These are phyloP conservation scores for Sceliomorpha sp. DNA, from an alignment of 2,888 invertebrate genomes.

Conservation along the genomic window DNA sequence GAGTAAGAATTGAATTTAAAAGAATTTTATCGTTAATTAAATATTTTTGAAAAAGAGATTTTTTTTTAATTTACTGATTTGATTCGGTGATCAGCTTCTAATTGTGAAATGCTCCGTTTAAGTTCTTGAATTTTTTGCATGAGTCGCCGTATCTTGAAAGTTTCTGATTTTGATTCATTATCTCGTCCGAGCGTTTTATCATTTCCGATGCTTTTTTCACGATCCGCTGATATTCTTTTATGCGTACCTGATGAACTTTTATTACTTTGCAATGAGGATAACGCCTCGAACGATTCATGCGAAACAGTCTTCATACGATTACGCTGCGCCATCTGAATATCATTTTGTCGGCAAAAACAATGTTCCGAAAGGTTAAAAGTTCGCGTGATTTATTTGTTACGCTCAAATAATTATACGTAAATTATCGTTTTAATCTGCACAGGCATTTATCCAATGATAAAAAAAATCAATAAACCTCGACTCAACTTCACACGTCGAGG, in stretches of 20 bases:
- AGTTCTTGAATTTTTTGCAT: constrained; percentile 59
- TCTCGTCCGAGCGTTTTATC: constrained; percentile 45
- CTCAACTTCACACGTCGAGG: too few relatives aligned
- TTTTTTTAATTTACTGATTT: constrained; percentile 39
- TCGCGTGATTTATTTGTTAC: too few relatives aligned
- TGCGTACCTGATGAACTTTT: constrained; percentile 16
- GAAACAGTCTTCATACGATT: constrained; percentile 1
- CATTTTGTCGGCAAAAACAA: constrained; percentile 3
- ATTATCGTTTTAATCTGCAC: neutral
- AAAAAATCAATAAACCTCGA: too few relatives aligned
- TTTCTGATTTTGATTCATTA: constrained; percentile 35
- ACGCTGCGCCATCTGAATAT: constrained; percentile 10
- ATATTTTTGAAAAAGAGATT: neutral
- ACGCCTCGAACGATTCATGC: neutral
- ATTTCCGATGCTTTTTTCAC: constrained; percentile 9
- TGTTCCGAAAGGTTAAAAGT: too few relatives aligned
- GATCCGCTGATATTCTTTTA: constrained; percentile 3
- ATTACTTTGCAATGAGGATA: constrained; percentile 3
- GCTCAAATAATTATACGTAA: too few relatives aligned
- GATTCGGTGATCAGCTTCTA: constrained; percentile 38
- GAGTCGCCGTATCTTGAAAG: constrained; percentile 36
- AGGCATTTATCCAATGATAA: too few relatives aligned
- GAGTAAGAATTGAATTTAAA: too few relatives aligned
- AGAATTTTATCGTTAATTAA: neutral
- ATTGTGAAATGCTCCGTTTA: constrained; percentile 53